Conservation (phyloP, 1,140 invertebrate species). For the Ceratosolen solmsi region DNA sequence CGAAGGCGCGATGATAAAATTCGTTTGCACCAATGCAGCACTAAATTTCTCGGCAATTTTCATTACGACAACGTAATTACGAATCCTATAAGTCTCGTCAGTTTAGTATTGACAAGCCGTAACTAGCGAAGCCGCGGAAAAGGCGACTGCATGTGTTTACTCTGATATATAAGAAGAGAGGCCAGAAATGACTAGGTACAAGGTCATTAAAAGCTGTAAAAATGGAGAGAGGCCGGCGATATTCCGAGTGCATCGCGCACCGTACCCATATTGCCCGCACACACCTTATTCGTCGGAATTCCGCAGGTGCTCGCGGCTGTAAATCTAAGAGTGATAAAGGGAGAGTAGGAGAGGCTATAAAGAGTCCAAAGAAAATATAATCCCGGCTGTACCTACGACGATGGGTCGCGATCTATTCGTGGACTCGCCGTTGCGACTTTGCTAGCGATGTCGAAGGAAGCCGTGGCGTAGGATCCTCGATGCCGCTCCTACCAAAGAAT, state of each 20-base stretch:
- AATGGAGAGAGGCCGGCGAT: background rate
- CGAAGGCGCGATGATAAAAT: no score
- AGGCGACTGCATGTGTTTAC: background rate
- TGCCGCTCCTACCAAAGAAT: no score
- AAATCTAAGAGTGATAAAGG: conserved; percentile 23
- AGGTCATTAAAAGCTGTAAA: conserved; percentile 17
- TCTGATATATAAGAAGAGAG: conserved; percentile 3
- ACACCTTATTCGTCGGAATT: conserved; percentile 20
- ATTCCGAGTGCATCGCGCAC: no score
- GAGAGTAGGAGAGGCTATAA: background rate
- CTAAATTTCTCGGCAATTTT: background rate
- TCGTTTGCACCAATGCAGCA: background rate
- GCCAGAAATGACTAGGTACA: background rate
- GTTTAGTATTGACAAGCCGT: background rate
- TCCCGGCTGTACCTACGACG: no score
- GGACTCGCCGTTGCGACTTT: no score
- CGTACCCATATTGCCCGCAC: no score
- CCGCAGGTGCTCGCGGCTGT: conserved; percentile 25
- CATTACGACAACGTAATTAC: background rate
- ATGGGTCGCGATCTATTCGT: no score
- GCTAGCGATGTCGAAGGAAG: no score
- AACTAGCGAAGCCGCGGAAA: background rate
- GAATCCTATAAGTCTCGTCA: background rate
- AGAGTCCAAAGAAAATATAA: no score
- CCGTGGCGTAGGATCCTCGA: no score